phyloP scores from a whole-genome alignment of 2,888 invertebrate genomes.

The Cephus runcator region DNA sequence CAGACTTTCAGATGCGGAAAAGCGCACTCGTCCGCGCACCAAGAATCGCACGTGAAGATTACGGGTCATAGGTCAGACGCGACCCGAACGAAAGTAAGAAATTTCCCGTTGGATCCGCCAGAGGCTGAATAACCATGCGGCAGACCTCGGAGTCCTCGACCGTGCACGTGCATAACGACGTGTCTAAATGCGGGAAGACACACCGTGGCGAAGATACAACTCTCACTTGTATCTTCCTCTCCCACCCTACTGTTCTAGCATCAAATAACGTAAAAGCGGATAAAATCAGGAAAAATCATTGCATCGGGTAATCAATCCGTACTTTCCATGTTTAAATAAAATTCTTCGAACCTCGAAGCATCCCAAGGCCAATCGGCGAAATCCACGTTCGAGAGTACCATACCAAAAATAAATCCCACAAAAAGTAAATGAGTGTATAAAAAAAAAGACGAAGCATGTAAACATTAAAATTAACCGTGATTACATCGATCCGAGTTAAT shows the following conservation, averaged over 20 bases:
- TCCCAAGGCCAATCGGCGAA: too few relatives aligned
- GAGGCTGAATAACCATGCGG: background rate
- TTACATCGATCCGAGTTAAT: too few relatives aligned
- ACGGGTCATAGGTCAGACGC: conserved; percentile 16
- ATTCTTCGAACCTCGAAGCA: too few relatives aligned
- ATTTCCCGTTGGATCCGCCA: background rate
- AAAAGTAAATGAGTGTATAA: too few relatives aligned
- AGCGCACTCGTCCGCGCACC: background rate
- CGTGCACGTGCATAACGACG: background rate
- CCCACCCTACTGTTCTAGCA: background rate
- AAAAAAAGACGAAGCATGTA: too few relatives aligned
- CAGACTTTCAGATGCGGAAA: conserved; percentile 14
- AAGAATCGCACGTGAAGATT: conserved; percentile 3
- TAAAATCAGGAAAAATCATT: too few relatives aligned
- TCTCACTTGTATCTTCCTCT: background rate
- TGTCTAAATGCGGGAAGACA: background rate
- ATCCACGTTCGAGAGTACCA: too few relatives aligned
- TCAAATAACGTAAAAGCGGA: too few relatives aligned
- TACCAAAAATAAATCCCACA: too few relatives aligned
- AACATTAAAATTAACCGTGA: too few relatives aligned
- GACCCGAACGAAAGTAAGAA: conserved; percentile 17
- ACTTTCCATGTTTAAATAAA: too few relatives aligned
- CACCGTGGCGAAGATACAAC: background rate
- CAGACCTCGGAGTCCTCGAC: background rate
- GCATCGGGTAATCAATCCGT: too few relatives aligned